Percentiles rank a stretch among this genome's conserved stretches.
Conservation (phyloP, 2,797 vertebrate species). For the Mergus octosetaceus region DNA sequence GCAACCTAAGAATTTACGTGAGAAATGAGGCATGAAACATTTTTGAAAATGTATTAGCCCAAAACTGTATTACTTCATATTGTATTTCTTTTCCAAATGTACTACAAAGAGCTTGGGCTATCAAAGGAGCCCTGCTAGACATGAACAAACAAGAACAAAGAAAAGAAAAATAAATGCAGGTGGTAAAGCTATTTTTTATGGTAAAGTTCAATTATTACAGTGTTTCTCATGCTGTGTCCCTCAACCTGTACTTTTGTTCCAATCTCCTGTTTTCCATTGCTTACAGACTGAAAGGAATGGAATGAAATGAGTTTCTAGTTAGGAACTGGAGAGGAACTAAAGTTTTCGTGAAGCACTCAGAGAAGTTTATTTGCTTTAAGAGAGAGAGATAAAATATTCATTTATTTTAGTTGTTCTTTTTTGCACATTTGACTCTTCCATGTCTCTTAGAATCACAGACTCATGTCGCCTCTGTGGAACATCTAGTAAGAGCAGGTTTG, state of each 20-base stretch:
- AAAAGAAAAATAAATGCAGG: constrained; percentile 61
- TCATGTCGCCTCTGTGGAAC: background rate
- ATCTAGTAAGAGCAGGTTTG: background rate
- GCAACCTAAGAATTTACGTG: constrained; percentile 78
- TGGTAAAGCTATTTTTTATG: constrained; percentile 40
- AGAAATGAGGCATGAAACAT: constrained; percentile 79
- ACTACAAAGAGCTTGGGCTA: constrained; percentile 57
- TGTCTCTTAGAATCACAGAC: background rate
- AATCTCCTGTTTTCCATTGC: background rate
- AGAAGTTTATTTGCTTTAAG: background rate
- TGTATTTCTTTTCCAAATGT: constrained; percentile 74
- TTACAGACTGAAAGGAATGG: background rate
- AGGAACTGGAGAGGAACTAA: background rate
- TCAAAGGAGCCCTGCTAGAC: constrained; percentile 46
- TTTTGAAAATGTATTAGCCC: constrained; percentile 77
- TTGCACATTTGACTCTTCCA: background rate
- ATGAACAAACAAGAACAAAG: constrained; percentile 67
- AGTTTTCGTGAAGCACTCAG: background rate
- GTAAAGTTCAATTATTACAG: background rate
- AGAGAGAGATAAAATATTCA: background rate
- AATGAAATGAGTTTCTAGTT: background rate
- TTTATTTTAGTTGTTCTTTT: background rate
- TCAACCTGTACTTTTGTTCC: background rate
- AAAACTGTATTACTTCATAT: constrained; percentile 72
- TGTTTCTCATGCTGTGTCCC: background rate